Percentiles rank a stretch among this genome's conserved stretches.
Evolutionary conservation across 2,888 invertebrate species (phyloP).

Genomic region (Trichogramma dendrolimi): DNA sequence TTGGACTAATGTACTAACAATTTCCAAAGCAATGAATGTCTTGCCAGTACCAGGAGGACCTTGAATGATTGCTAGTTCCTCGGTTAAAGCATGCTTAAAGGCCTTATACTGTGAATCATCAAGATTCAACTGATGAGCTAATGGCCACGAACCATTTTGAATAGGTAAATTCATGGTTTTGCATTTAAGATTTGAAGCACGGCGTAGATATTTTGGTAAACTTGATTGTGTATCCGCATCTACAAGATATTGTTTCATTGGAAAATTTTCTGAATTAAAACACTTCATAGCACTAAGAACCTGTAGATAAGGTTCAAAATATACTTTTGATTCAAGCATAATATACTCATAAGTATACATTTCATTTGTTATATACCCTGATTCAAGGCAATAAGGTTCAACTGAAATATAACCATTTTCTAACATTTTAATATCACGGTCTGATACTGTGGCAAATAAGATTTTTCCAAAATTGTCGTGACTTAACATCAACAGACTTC

Average conservation of each 20-base stretch:
- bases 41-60: conserved; percentile 15
- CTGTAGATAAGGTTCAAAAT: conserved; percentile 11
- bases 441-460: background rate
- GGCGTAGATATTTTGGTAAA: background rate
- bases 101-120: conserved; percentile 7
- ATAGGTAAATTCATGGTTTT: background rate
- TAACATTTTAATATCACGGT: background rate
- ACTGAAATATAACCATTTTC: conserved; percentile 7
- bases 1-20: conserved; percentile 1
- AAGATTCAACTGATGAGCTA: background rate
- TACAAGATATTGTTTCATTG: conserved; percentile 10
- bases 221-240: background rate
- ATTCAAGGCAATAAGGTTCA: conserved; percentile 2
- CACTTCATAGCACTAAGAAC: conserved; percentile 10
- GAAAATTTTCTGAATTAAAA: conserved; percentile 8
- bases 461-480: conserved; percentile 8
- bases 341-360: background rate
- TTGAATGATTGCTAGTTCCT: conserved; percentile 10
- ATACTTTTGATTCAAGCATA: conserved; percentile 20
- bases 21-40: conserved; percentile 9
- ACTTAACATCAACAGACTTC: conserved; percentile 7
- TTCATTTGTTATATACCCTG: background rate
- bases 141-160: background rate
- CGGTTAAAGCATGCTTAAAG: conserved; percentile 2
- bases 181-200: background rate